Evolutionary conservation across 2,888 invertebrate genomes (phyloP), one percentile per base, ranked within the genome.

Genomic region (Acleris emargana): DNA sequence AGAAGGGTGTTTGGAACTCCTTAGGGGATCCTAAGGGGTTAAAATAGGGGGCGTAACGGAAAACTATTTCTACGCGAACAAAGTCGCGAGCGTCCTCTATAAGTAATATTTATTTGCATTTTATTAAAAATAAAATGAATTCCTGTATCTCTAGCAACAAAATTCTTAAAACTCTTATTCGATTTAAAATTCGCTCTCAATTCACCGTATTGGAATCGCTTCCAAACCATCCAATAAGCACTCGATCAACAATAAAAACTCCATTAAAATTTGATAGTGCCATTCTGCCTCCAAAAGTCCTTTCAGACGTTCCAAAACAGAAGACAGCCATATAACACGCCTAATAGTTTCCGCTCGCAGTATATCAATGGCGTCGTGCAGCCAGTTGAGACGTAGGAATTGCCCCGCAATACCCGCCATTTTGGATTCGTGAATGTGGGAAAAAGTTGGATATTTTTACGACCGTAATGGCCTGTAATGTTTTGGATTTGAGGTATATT

Each of bases 271-370:
- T 25, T 47, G 13, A 32, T 38, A 47, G n/a, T 28, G 50, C n/a
- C 13, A 20, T 49, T 45, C 7, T 38, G 38, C 49, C 22, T 38
- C 52, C 28, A 49, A 53, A 64, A 45, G 47, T 28, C 58, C 53
- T 58, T 58, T 58, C 58, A 64, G 38, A 58, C 49, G 53, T 54
- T 59, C 58, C 54, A 50, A 53, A 59, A 54, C 49, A 59, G 47
- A 59, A 50, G 52, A 64, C 52, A 52, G n/a, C 47, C 58, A 64
- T 59, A 64, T 63, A 63, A 49, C 58, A 59, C 64, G n/a, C 25
- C 42, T 59, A 58, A 59, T 64, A 64, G 64, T 64, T 64, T 64
- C 64, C 64, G 52, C 52, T 25, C 22, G 49, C 64, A 54, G 22
- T 64, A 64, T 59, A 64, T 64, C 64, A 64, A 59, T 25, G n/a